phyloP scores from a whole-genome alignment of 2,797 vertebrate genomes.

The Schizopygopsis pylzovi region DNA sequence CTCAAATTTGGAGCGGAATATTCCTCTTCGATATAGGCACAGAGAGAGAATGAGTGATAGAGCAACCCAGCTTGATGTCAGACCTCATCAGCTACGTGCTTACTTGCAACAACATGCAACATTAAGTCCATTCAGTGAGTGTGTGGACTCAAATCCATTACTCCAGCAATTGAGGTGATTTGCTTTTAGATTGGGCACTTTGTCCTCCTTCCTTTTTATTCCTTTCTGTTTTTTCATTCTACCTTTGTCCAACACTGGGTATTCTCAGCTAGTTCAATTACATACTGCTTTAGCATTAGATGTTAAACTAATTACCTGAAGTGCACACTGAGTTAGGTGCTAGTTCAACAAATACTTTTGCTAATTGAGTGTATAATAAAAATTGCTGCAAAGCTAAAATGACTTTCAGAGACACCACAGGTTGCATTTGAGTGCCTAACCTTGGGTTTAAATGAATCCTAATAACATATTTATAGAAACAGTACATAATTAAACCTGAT shows the following conservation, averaged over 20 bases:
- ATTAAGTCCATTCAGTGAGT: conserved; percentile 31
- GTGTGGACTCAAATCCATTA: conserved; percentile 31
- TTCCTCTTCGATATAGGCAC: not conserved
- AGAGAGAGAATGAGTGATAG: conserved; percentile 21
- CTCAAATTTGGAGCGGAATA: not conserved
- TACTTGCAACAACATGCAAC: conserved; percentile 34
- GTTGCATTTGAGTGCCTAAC: not conserved
- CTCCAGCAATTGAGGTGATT: conserved; percentile 21
- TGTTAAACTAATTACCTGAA: not conserved
- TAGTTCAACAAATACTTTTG: not conserved
- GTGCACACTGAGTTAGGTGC: not conserved
- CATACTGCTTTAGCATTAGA: not conserved
- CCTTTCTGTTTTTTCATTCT: not conserved
- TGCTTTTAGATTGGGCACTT: not conserved
- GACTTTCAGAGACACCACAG: not conserved
- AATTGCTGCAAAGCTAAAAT: not conserved
- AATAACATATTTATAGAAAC: not conserved
- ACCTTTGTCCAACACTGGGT: not conserved
- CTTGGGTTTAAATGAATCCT: not conserved
- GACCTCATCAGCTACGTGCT: conserved; percentile 45
- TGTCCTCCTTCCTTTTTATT: not conserved
- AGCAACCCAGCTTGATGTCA: conserved; percentile 32
- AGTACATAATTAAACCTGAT: not conserved
- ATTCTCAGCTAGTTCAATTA: not conserved
- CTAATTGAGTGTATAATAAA: conserved; percentile 11